These are phyloP conservation scores for Drosophila ustulata DNA, from an alignment of 2,888 invertebrate species.

Conservation along the genomic window DNA sequence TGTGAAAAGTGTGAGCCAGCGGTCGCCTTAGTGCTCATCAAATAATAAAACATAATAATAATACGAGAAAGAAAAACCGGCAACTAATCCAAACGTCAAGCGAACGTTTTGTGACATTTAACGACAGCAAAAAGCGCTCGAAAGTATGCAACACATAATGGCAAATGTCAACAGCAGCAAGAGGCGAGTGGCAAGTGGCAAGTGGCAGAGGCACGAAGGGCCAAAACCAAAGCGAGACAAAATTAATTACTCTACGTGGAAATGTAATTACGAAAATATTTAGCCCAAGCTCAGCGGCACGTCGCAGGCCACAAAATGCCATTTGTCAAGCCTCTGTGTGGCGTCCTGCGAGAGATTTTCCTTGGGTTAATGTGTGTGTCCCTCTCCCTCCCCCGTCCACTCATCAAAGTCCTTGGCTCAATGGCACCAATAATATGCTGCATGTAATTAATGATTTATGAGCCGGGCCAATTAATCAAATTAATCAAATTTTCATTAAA, in stretches of 20 bases:
- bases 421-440: conserved; percentile 70
- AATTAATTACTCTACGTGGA: conserved; percentile 84
- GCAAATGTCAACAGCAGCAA: conserved; percentile 79
- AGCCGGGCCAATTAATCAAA: conserved; percentile 80
- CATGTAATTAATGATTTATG: conserved; percentile 81
- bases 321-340: conserved; percentile 67
- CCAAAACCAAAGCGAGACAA: conserved; percentile 79
- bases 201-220: conserved; percentile 10
- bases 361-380: conserved; percentile 49
- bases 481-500: conserved; percentile 78
- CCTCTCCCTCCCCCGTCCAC: not conserved
- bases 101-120: conserved; percentile 61
- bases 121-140: conserved; percentile 61
- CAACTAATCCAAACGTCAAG: conserved; percentile 57
- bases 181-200: conserved; percentile 4
- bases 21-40: conserved; percentile 43
- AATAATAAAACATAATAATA: conserved; percentile 70
- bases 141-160: conserved; percentile 76
- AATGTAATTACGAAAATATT: conserved; percentile 85
- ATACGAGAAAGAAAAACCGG: conserved; percentile 48
- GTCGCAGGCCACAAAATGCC: conserved; percentile 73
- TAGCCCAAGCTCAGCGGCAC: conserved; percentile 76
- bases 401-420: conserved; percentile 21
- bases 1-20: conserved; percentile 42
- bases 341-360: conserved; percentile 48